phyloP scores from a whole-genome alignment of 2,888 invertebrate genomes.

The Deilephila elpenor region DNA sequence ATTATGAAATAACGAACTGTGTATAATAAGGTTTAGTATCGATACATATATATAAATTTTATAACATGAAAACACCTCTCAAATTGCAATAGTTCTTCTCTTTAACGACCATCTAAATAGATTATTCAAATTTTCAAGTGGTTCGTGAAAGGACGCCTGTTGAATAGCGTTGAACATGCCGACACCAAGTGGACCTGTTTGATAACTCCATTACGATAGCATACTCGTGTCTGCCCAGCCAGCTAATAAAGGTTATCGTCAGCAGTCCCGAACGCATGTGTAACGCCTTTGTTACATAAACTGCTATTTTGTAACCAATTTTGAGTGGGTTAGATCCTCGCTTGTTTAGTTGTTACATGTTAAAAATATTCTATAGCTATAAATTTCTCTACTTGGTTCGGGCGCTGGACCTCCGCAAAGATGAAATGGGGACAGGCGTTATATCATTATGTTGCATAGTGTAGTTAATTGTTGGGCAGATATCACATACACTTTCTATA shows the following conservation, averaged over 20 bases:
- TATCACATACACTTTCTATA: too few relatives aligned
- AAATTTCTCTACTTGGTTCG: too few relatives aligned
- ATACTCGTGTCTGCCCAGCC: background rate
- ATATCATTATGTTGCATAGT: too few relatives aligned
- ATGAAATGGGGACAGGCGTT: too few relatives aligned
- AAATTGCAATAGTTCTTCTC: background rate
- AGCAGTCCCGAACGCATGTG: background rate
- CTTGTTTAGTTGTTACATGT: background rate
- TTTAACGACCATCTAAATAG: slow-evolving; percentile 39
- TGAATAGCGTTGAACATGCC: slow-evolving; percentile 16
- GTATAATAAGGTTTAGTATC: too few relatives aligned
- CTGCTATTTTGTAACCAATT: background rate
- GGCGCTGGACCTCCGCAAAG: too few relatives aligned
- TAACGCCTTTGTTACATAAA: background rate
- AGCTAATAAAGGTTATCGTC: slow-evolving; percentile 15
- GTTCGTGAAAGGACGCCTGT: slow-evolving; percentile 47
- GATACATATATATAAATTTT: too few relatives aligned
- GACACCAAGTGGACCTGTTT: slow-evolving; percentile 23
- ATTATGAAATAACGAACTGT: too few relatives aligned
- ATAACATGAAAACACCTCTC: background rate
- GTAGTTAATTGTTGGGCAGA: too few relatives aligned
- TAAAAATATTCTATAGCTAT: too few relatives aligned
- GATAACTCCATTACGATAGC: slow-evolving; percentile 7
- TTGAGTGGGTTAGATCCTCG: background rate
- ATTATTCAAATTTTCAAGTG: slow-evolving; percentile 52